phyloP scores from a whole-genome alignment of 2,113 vertebrate genomes.

The Peromyscus maniculatus region DNA sequence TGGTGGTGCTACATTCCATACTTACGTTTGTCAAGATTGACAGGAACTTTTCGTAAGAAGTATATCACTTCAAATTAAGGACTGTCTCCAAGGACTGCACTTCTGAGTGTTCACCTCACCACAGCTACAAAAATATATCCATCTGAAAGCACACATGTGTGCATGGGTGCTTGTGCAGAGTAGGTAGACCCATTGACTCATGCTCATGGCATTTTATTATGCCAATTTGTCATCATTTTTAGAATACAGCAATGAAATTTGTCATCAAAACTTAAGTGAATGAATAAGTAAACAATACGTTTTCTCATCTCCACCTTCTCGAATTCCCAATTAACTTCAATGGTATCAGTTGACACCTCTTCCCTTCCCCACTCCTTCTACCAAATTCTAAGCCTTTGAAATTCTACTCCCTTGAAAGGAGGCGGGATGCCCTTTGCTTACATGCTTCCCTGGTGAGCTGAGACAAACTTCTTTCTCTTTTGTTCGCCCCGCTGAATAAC shows the following conservation, averaged over 20 bases:
- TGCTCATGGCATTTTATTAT: background rate
- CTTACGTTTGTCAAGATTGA: background rate
- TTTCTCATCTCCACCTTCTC: slow-evolving; percentile 57
- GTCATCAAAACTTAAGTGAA: background rate
- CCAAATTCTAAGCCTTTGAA: slow-evolving; percentile 69
- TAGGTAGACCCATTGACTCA: background rate
- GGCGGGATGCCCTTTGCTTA: slow-evolving; percentile 11
- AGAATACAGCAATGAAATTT: background rate
- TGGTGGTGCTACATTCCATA: background rate
- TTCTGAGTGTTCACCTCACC: slow-evolving; percentile 11
- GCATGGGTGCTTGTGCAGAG: background rate
- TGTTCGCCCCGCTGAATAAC: slow-evolving; percentile 32
- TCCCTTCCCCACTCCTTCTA: background rate
- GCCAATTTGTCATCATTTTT: background rate
- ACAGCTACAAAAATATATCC: background rate
- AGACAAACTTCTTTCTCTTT: slow-evolving; percentile 57
- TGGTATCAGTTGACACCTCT: slow-evolving; percentile 57
- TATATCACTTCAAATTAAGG: background rate
- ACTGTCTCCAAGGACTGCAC: background rate
- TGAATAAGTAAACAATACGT: background rate
- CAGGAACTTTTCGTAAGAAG: slow-evolving; percentile 7
- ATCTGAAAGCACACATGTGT: background rate
- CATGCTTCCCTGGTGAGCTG: slow-evolving; percentile 31
- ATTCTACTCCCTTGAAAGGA: slow-evolving; percentile 70
- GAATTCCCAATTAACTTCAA: slow-evolving; percentile 63